phyloP scores from a whole-genome alignment of 2,113 vertebrate species.

The Fukomys damarensis region DNA sequence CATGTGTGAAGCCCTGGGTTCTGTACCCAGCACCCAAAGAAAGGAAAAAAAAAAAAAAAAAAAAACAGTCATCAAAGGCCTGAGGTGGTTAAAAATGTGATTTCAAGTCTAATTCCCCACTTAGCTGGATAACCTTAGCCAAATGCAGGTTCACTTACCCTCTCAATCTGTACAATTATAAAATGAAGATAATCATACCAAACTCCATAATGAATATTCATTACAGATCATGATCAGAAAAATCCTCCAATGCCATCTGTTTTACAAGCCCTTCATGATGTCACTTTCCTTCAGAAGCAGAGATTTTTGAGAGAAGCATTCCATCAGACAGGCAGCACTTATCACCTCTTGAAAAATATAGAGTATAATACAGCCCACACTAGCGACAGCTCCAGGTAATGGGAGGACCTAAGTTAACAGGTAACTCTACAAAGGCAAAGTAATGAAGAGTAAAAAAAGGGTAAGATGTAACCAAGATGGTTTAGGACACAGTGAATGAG shows the following conservation, averaged over 20 bases:
- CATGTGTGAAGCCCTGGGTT: background rate
- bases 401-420: background rate
- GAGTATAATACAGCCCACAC: background rate
- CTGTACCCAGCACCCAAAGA: background rate
- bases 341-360: background rate
- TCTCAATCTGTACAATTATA: background rate
- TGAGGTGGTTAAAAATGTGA: background rate
- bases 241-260: background rate
- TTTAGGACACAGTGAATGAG: background rate
- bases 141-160: slow-evolving; percentile 12
- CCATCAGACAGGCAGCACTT: background rate
- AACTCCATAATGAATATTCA: background rate
- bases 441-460: background rate
- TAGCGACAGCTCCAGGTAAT: background rate
- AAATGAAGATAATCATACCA: background rate
- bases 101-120: background rate
- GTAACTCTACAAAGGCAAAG: background rate
- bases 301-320: background rate
- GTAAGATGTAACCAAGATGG: background rate
- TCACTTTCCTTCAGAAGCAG: background rate
- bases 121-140: background rate
- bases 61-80: background rate
- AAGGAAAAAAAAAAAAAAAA: background rate
- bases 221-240: background rate
- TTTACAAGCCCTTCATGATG: background rate